Conservation (phyloP, 2,888 invertebrate genomes). For the Argyresthia goedartella region DNA sequence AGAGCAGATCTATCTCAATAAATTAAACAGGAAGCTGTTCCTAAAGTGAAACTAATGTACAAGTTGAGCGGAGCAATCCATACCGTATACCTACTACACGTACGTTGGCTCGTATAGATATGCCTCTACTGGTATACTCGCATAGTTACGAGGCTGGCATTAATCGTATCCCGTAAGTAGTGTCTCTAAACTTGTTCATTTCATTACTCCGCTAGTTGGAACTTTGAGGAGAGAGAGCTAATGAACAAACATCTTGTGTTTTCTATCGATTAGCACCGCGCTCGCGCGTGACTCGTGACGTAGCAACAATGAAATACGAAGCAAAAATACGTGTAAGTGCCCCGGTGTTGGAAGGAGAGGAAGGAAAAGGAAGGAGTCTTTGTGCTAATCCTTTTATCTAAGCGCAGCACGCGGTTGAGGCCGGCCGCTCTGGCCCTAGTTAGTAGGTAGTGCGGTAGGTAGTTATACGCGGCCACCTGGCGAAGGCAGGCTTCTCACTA, state of each 20-base stretch:
- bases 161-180: background rate
- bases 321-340: too few relatives aligned
- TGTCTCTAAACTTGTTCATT: background rate
- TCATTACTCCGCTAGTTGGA: background rate
- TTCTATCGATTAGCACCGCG: background rate
- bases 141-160: background rate
- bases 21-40: slow-evolving; percentile 13
- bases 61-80: too few relatives aligned
- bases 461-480: background rate
- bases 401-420: slow-evolving; percentile 41
- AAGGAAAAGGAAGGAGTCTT: slow-evolving; percentile 31
- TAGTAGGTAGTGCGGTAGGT: background rate
- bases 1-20: slow-evolving; percentile 15
- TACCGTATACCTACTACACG: too few relatives aligned
- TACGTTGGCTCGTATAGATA: too few relatives aligned
- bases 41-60: slow-evolving; percentile 12
- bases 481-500: background rate
- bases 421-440: background rate
- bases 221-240: background rate
- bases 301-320: background rate
- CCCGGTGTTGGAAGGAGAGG: slow-evolving; percentile 12
- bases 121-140: too few relatives aligned
- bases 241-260: background rate
- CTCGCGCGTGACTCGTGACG: background rate
- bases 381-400: slow-evolving; percentile 57